Conservation (phyloP, 1,140 invertebrate species). For the Orchesella cincta region DNA sequence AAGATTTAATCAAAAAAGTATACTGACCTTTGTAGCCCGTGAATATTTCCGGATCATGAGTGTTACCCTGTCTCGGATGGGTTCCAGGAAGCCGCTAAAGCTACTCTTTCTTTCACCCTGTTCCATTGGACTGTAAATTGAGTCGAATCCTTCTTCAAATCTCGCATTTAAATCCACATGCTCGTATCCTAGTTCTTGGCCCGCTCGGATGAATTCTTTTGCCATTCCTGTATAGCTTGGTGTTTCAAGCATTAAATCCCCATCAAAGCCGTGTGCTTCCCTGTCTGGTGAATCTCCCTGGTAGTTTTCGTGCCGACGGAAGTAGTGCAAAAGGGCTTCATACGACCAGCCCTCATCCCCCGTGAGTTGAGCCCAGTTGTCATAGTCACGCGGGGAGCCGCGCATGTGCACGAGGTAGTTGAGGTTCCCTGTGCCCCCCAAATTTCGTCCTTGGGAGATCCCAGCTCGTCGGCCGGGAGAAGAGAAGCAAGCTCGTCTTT, state of each 20-base stretch:
- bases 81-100: conserved; percentile 19
- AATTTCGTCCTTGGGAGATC: conserved; percentile 22
- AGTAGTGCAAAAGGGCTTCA: conserved; percentile 22
- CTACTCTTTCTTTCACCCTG: not conserved
- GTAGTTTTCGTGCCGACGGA: conserved; percentile 27
- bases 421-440: conserved; percentile 20
- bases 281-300: conserved; percentile 30
- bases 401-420: conserved; percentile 19
- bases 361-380: conserved; percentile 18
- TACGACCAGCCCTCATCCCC: conserved; percentile 5
- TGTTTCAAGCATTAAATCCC: conserved; percentile 37
- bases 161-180: conserved; percentile 31
- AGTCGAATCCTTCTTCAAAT: conserved; percentile 31
- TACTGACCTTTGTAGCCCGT: conserved; percentile 29
- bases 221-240: conserved; percentile 37
- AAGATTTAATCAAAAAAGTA: too few relatives aligned
- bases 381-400: conserved; percentile 22
- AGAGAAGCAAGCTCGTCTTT: conserved; percentile 39
- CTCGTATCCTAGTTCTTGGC: conserved; percentile 32
- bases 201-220: conserved; percentile 32
- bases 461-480: conserved; percentile 29
- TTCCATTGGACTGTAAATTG: conserved; percentile 26
- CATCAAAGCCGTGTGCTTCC: conserved; percentile 41
- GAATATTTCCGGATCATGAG: conserved; percentile 24
- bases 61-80: conserved; percentile 4